Evolutionary conservation across 2,797 vertebrate species (phyloP).

Genomic region (Epinephelus malabaricus): DNA sequence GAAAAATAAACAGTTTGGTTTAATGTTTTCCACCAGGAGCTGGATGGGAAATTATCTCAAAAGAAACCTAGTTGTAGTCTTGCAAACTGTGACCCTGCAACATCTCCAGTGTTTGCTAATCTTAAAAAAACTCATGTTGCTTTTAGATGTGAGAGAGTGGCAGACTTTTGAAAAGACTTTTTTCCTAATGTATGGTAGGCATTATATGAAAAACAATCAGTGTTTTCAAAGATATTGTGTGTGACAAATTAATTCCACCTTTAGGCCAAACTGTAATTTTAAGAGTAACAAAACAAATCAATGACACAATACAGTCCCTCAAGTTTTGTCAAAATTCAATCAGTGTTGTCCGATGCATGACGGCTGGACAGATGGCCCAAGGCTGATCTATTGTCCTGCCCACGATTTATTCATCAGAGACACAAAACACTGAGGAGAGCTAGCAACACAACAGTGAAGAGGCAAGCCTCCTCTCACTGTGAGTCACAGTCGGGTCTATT

Average conservation of each 20-base stretch:
- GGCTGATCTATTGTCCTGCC: slow-evolving; percentile 9
- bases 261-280: slow-evolving; percentile 10
- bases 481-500: slow-evolving; percentile 29
- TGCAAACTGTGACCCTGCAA: too few species aligned
- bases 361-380: neutral
- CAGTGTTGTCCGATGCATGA: neutral
- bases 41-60: too few species aligned
- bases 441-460: neutral
- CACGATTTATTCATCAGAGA: slow-evolving; percentile 25
- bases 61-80: too few species aligned
- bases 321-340: slow-evolving; percentile 1
- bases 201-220: neutral
- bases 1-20: too few species aligned
- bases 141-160: too few species aligned
- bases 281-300: neutral
- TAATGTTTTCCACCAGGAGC: too few species aligned
- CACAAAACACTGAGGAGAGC: slow-evolving; percentile 1
- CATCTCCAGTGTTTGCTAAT: too few species aligned
- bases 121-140: too few species aligned
- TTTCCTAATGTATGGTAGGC: too few species aligned
- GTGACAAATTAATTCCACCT: slow-evolving; percentile 9
- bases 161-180: too few species aligned
- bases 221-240: neutral
- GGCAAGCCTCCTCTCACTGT: slow-evolving; percentile 23
- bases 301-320: neutral